Base-by-base conservation (phyloP, 2,113 vertebrate genomes). In the Eptatretus burgeri region DNA sequence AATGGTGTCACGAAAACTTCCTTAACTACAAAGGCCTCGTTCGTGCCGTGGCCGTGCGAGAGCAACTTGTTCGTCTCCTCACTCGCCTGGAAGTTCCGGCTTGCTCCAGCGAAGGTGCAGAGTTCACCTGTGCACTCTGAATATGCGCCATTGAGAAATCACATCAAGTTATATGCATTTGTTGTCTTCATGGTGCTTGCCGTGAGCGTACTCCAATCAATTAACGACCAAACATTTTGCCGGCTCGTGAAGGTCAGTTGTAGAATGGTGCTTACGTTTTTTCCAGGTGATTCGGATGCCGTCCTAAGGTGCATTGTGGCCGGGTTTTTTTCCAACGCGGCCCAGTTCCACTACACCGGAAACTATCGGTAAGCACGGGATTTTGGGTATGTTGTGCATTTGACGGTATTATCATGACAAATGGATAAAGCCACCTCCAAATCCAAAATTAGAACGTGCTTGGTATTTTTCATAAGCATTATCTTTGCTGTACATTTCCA, bases 1-100 rank as follows among this genome's bases (percentile, higher is more conserved):
- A 88, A 69, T 98, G 91, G 91, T 98, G 91, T 71, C 85, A 93
- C 72, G 81, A 96, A 2, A 87, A 84, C 69, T 98, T 87, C 73
- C 78, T 98, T 51, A 87, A 98, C 71, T 96, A 98, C 74, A 98
- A 93, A 71, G 91, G 91, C 49, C 84, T 98, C 13, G 74, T 83
- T 64, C 78, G 88, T 67, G 84, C 89, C 2, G 70, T 76, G 27
- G 76, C 83, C 1, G 83, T 98, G n/a, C 78, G 87, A 68, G 91
- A 98, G 68, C 91, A 98, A 68, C 74, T 98, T 69, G 78, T 87
- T 17, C 86, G 85, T 63, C 82, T 98, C 66, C 83, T 98, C 1
- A 82, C 81, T 73, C 93, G 88, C 73, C 95, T 98, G 67, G 89
- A 91, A 74, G 85, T 98, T 64, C 82, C 84, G 14, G 82, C 83